Base-by-base conservation (phyloP, 2,888 invertebrate species). In the Amphipoea lucens region DNA sequence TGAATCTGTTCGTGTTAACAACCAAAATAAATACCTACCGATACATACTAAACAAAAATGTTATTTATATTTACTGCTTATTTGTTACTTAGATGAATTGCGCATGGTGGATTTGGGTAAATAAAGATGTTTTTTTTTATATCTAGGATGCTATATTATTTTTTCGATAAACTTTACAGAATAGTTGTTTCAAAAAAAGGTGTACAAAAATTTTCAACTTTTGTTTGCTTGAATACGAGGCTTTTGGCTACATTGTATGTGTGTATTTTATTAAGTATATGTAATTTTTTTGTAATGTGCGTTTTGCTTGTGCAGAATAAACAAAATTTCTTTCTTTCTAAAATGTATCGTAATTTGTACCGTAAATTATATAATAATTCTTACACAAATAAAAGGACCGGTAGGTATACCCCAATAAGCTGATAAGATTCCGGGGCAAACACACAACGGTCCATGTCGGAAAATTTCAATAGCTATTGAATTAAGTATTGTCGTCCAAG, bases 401-500 rank as follows among this genome's bases (percentile, higher is more conserved):
- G 54, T 48, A 73, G 72, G 48, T 48, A 73, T 29, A 79, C 54
- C 84, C 66, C 48, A 85, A 87, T 81, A 85, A 81, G 65, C 75
- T 79, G 73, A 80, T 84, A 80, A 77, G 78, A 87, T 88, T 89
- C 72, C 51, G 60, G 81, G 54, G 72, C 79, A 87, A 82, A 78
- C 76, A 81, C 68, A 76, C 77, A 79, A 74, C 72, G 72, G 66
- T 67, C 74, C 36, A 69, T 76, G 65, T 77, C 71, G 65, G 75
- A 68, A 82, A 88, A 88, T 87, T 89, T 87, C 90, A 88, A 88
- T 83, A 69, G 85, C 81, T 74, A 82, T 88, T 73, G 82, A 88
- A 88, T 88, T 88, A 88, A 76, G 88, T 88, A 90, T 91, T 91
- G 89, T 92, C 86, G 88, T 88, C 87, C 81, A 82, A 88, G 85